Evolutionary conservation across 2,113 vertebrate species (phyloP).

Genomic region (Anas platyrhynchos): DNA sequence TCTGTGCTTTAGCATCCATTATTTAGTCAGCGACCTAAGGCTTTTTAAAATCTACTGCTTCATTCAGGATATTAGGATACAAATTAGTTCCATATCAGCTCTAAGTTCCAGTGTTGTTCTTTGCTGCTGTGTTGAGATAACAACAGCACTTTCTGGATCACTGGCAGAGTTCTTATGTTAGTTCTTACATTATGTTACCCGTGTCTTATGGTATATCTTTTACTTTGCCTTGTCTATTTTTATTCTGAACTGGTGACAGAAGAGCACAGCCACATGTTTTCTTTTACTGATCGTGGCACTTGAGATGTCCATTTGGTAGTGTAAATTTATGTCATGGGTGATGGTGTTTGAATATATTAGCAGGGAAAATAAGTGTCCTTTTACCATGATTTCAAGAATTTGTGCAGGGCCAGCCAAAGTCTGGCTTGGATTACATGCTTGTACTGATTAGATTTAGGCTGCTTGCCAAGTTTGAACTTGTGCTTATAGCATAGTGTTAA

Average conservation of each 20-base stretch:
- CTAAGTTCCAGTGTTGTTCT: not conserved
- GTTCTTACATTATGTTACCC: not conserved
- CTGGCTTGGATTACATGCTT: not conserved
- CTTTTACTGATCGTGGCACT: not conserved
- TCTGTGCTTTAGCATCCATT: not conserved
- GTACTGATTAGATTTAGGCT: not conserved
- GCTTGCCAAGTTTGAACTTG: not conserved
- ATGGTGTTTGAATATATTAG: not conserved
- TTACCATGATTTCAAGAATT: not conserved
- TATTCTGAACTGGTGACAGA: not conserved
- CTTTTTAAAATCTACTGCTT: constrained; percentile 26
- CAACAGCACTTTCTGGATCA: constrained; percentile 12
- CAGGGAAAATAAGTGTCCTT: not conserved
- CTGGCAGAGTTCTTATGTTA: not conserved
- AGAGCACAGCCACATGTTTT: not conserved
- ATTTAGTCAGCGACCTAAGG: not conserved
- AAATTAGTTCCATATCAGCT: constrained; percentile 21
- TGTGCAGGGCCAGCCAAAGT: not conserved
- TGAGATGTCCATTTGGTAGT: not conserved
- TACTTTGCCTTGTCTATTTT: not conserved
- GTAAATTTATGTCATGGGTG: not conserved
- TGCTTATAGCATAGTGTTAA: not conserved
- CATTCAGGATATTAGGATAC: not conserved
- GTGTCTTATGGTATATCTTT: not conserved
- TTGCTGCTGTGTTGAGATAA: not conserved